These are phyloP conservation scores for Ectropis grisescens DNA, from an alignment of 1,140 invertebrate genomes.

Conservation along the genomic window DNA sequence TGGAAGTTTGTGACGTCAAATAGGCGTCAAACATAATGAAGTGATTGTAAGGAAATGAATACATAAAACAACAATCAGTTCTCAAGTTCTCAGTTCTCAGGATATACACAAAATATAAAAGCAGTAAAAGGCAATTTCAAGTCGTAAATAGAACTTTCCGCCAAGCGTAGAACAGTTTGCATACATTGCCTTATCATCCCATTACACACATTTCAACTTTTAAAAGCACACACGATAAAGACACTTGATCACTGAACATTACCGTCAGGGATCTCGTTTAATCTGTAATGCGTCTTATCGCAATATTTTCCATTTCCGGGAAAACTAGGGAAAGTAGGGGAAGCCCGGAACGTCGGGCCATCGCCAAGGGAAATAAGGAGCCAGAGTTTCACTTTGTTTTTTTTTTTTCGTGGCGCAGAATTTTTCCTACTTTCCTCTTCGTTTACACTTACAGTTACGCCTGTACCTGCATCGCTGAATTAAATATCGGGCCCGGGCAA, in stretches of 20 bases:
- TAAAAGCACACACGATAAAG: conserved; percentile 25
- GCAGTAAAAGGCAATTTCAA: too few relatives aligned
- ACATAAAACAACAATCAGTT: too few relatives aligned
- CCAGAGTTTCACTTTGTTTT: conserved; percentile 63
- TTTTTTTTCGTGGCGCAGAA: conserved; percentile 44
- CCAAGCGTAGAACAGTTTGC: conserved; percentile 33
- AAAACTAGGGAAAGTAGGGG: too few relatives aligned
- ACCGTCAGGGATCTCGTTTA: conserved; percentile 51
- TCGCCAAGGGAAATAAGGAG: conserved; percentile 67
- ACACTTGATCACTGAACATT: conserved; percentile 41
- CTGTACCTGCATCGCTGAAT: conserved; percentile 63
- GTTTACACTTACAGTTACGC: conserved; percentile 66
- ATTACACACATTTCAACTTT: conserved; percentile 48
- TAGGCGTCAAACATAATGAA: too few relatives aligned
- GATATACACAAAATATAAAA: too few relatives aligned
- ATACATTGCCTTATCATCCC: conserved; percentile 33
- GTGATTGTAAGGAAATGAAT: too few relatives aligned
- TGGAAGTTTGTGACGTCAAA: too few relatives aligned
- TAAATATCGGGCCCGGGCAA: conserved; percentile 56
- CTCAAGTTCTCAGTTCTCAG: too few relatives aligned
- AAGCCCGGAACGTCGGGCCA: conserved; percentile 46
- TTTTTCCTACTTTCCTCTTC: conserved; percentile 59
- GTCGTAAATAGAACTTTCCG: too few relatives aligned
- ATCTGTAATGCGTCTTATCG: conserved; percentile 68
- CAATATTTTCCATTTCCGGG: conserved; percentile 67